Conservation (phyloP, 2,888 invertebrate genomes). For the Plutella xylostella region DNA sequence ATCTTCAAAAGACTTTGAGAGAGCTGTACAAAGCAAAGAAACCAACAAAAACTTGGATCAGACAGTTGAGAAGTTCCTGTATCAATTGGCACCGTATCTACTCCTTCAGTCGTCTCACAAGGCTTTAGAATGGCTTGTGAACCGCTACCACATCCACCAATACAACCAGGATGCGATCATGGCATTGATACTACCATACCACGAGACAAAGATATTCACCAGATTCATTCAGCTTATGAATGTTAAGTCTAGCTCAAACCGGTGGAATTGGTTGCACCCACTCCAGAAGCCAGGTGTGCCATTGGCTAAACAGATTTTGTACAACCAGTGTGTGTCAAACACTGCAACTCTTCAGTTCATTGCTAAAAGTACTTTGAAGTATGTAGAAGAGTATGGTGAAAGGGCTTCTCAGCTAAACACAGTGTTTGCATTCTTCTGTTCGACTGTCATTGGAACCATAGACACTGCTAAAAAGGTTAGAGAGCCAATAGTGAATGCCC, state of each 20-base stretch:
- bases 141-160: constrained; percentile 88
- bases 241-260: constrained; percentile 68
- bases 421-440: constrained; percentile 84
- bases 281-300: constrained; percentile 81
- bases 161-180: constrained; percentile 88
- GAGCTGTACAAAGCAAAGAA: constrained; percentile 80
- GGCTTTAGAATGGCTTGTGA: constrained; percentile 95
- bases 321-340: constrained; percentile 76
- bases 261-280: constrained; percentile 82
- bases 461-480: constrained; percentile 65
- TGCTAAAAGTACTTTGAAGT: constrained; percentile 35
- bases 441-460: constrained; percentile 78
- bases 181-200: constrained; percentile 88
- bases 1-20: constrained; percentile 81
- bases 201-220: constrained; percentile 91
- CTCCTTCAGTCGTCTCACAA: constrained; percentile 85
- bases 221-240: constrained; percentile 81
- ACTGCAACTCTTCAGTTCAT: constrained; percentile 44
- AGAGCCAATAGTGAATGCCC: constrained; percentile 74
- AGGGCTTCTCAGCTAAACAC: constrained; percentile 74
- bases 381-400: constrained; percentile 70
- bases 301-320: constrained; percentile 77
- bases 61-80: constrained; percentile 82
- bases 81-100: constrained; percentile 89
- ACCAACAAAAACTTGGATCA: constrained; percentile 82